Conservation (phyloP, 1,140 invertebrate species). For the Onthophagus taurus region DNA sequence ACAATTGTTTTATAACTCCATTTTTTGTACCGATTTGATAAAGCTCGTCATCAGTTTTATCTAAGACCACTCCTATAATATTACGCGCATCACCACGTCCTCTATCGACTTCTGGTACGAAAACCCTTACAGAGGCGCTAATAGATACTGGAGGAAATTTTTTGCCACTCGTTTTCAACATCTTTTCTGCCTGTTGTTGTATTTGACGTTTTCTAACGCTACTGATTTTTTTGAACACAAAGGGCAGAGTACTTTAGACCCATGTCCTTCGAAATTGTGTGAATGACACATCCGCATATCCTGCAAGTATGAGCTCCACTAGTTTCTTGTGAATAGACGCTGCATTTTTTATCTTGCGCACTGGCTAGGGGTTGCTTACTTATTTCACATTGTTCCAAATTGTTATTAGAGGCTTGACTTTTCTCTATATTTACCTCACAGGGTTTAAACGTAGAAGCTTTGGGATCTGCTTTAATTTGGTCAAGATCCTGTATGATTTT, state of each 20-base stretch:
- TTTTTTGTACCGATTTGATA: constrained; percentile 11
- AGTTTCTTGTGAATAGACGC: constrained; percentile 2
- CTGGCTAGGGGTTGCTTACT: not conserved
- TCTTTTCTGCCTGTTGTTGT: constrained; percentile 2
- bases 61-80: constrained; percentile 9
- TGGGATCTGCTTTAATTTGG: constrained; percentile 1
- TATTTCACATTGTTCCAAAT: not conserved
- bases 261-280: constrained; percentile 1
- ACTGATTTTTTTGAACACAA: constrained; percentile 1
- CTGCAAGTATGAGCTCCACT: no score
- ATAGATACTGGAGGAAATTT: constrained; percentile 4
- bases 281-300: no score
- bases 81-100: constrained; percentile 6
- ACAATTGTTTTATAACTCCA: constrained; percentile 8
- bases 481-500: not conserved
- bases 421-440: not conserved
- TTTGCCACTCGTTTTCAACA: constrained; percentile 2
- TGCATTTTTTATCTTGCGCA: constrained; percentile 2
- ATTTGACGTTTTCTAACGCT: constrained; percentile 3
- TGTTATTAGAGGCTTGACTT: not conserved
- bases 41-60: constrained; percentile 9
- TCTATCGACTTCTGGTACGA: constrained; percentile 12
- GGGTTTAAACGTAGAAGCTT: constrained; percentile 1
- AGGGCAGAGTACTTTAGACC: constrained; percentile 1
- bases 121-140: constrained; percentile 1